These are phyloP conservation scores for Notothenia rossii DNA, from an alignment of 2,113 vertebrate genomes.

Conservation along the genomic window DNA sequence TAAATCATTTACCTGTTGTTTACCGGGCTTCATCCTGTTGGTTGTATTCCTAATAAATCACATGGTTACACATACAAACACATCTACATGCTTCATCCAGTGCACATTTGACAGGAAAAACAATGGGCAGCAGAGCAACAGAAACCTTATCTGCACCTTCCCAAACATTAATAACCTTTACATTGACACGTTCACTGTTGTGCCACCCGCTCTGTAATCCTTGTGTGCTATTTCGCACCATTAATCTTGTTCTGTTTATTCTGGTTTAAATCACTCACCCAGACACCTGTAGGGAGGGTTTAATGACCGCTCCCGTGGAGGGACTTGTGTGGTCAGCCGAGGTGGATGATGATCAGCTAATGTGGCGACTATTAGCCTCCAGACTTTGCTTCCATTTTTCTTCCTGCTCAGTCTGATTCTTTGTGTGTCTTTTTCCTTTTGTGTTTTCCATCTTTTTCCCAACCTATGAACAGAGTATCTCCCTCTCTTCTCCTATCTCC, in stretches of 20 bases:
- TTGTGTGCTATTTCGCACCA: slow-evolving; percentile 70
- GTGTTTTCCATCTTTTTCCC: neutral
- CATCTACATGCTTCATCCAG: neutral
- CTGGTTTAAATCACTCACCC: slow-evolving; percentile 76
- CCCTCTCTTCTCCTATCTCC: neutral
- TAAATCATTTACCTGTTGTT: slow-evolving; percentile 28
- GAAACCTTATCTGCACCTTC: slow-evolving; percentile 35
- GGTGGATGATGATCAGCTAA: slow-evolving; percentile 59
- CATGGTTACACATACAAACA: slow-evolving; percentile 26
- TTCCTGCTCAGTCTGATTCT: slow-evolving; percentile 9
- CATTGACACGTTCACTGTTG: slow-evolving; percentile 51
- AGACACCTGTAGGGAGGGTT: slow-evolving; percentile 75
- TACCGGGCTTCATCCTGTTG: neutral
- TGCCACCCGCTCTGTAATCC: slow-evolving; percentile 45
- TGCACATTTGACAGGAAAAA: slow-evolving; percentile 13
- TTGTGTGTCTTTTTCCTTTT: neutral
- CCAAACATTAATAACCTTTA: slow-evolving; percentile 65
- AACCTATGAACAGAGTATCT: slow-evolving; percentile 6
- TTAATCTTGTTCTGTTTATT: slow-evolving; percentile 80
- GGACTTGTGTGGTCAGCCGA: slow-evolving; percentile 49
- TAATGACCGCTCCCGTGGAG: slow-evolving; percentile 68
- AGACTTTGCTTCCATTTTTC: slow-evolving; percentile 48
- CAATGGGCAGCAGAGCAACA: neutral
- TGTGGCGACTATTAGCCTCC: slow-evolving; percentile 65
- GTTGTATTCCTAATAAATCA: slow-evolving; percentile 17